Evolutionary conservation across 2,113 vertebrate genomes (phyloP), one percentile per base, ranked within the genome.

Genomic region (Tachuris rubrigastra): DNA sequence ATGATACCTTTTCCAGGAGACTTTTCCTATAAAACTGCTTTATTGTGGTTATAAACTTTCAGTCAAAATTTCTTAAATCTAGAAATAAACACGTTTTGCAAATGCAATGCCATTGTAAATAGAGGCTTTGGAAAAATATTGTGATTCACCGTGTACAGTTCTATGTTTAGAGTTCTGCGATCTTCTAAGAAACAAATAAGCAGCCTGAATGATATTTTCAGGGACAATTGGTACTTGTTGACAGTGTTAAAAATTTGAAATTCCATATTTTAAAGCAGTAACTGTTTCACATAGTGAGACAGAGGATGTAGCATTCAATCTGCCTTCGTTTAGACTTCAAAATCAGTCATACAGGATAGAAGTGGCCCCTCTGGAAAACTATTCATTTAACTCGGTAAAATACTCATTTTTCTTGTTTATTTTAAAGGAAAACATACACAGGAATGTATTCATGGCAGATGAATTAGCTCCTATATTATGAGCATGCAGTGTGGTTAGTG

Each of bases 391-490:
- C 79, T 95, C 85, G 75, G 96, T 96, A 93, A 94, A 96, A 94
- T 93, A 88, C 90, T 94, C 93, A 60, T 84, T 94, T 95, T 93
- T 94, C 92, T 90, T 96, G 85, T 93, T 97, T 97, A 93, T 94
- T 92, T 93, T 92, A 90, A 96, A 95, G 73, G 69, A 90, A 56
- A 94, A 60, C 90, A 50, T 86, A 96, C 80, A 96, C 85, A 96
- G 92, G 53, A 88, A 94, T 56, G 85, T 92, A 97, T 97, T 97
- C 95, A 96, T 89, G 44, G 95, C 83, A 96, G 68, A 95, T 97
- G 96, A 97, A 97, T 97, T 96, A 92, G 92, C 93, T 96, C 85
- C 95, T 96, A 85, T 96, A 88, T 88, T 94, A 94, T 92, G 83
- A 92, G 76, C 3, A 1, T 89, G 68, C 90, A 49, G 60, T 92